These are phyloP conservation scores for Falco concolor DNA, from an alignment of 2,797 vertebrate genomes.

Conservation along the genomic window DNA sequence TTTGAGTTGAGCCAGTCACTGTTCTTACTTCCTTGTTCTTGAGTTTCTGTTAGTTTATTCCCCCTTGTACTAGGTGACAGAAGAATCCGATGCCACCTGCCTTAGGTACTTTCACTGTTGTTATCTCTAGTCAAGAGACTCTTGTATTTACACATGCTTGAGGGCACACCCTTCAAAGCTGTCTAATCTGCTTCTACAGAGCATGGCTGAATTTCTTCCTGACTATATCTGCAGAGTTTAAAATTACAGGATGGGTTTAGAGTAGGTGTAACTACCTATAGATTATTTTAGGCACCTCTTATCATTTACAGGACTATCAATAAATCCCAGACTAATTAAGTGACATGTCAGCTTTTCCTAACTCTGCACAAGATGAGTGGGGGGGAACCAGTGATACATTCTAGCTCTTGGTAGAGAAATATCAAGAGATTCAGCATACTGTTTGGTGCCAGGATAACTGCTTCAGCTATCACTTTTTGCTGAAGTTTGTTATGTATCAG, in stretches of 20 bases:
- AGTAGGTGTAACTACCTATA: neutral
- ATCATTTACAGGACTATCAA: neutral
- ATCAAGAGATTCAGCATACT: neutral
- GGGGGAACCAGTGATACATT: neutral
- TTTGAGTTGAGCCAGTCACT: neutral
- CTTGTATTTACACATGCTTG: slow-evolving; percentile 5
- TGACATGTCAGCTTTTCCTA: neutral
- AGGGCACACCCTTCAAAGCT: neutral
- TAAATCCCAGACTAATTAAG: neutral
- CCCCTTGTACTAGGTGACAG: neutral
- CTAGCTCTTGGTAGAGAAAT: neutral
- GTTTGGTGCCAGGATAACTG: neutral
- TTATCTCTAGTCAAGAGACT: slow-evolving; percentile 3
- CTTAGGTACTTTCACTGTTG: slow-evolving; percentile 9
- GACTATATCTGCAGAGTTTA: neutral
- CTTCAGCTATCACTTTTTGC: neutral
- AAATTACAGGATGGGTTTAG: neutral
- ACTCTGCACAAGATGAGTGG: neutral
- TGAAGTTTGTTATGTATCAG: neutral
- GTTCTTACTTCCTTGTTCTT: neutral
- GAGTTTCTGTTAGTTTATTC: neutral
- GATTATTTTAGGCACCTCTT: neutral
- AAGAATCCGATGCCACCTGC: neutral
- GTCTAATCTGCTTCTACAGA: neutral
- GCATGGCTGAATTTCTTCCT: neutral